A percentile compares a stretch with the other conserved stretches of the same genome.
phyloP scores from a whole-genome alignment of 2,888 invertebrate species.

The Cephus pulcher region DNA sequence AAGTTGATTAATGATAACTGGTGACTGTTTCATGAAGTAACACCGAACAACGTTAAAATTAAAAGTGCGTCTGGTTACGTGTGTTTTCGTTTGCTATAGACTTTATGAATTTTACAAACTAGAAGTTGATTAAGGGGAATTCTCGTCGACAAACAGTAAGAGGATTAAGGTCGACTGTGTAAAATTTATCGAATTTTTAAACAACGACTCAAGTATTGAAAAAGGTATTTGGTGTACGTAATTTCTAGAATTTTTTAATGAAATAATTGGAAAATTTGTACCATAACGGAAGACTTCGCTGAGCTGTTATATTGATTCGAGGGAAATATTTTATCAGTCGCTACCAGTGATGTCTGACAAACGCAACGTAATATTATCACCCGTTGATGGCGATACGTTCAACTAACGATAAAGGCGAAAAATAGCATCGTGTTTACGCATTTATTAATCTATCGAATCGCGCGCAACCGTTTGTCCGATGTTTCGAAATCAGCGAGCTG shows the following conservation, averaged over 20 bases:
- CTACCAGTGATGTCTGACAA: background rate
- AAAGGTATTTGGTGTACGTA: constrained; percentile 34
- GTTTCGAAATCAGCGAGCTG: constrained; percentile 14
- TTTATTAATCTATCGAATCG: background rate
- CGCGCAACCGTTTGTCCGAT: background rate
- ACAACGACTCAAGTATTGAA: constrained; percentile 39
- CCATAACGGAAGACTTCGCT: background rate
- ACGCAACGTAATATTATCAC: background rate
- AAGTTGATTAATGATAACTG: background rate
- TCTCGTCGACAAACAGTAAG: constrained; percentile 33
- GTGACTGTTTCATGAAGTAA: background rate
- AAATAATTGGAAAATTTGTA: background rate
- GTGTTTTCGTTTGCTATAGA: background rate
- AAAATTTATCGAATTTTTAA: constrained; percentile 40
- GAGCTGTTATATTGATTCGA: background rate
- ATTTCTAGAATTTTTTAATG: background rate
- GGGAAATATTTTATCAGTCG: background rate
- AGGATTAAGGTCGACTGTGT: constrained; percentile 34
- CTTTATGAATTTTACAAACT: constrained; percentile 33
- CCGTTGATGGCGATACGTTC: background rate
- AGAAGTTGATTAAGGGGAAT: constrained; percentile 42
- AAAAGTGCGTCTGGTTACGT: background rate
- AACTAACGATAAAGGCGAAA: background rate
- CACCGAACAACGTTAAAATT: background rate
- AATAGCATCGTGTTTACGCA: background rate